Evolutionary conservation across 2,113 vertebrate species (phyloP).

Genomic region (Oreotrochilus melanogaster): DNA sequence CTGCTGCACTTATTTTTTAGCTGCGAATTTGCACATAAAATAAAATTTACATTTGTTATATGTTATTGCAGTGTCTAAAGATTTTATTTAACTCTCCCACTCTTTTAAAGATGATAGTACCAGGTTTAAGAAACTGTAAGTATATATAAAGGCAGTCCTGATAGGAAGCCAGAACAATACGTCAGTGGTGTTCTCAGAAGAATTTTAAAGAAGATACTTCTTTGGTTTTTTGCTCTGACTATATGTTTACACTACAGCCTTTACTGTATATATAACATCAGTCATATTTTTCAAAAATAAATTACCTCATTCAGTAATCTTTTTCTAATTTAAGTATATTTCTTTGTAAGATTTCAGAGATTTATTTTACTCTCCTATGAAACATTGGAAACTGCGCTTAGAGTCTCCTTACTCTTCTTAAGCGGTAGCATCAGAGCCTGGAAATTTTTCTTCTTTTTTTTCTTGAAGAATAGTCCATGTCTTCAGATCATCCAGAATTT

Average conservation of each 20-base stretch:
- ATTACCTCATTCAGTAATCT: not conserved
- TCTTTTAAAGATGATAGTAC: not conserved
- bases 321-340: not conserved
- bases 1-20: not conserved
- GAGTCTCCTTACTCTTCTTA: not conserved
- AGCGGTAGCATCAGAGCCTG: rapidly evolving
- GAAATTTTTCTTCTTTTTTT: not conserved
- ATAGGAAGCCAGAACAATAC: not conserved
- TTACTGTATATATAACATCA: not conserved
- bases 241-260: not conserved
- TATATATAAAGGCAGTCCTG: not conserved
- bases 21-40: not conserved
- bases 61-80: not conserved
- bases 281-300: not conserved
- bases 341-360: not conserved
- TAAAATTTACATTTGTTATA: not conserved
- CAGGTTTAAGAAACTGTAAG: not conserved
- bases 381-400: not conserved
- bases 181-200: not conserved
- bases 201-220: not conserved
- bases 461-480: not conserved
- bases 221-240: not conserved
- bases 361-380: not conserved
- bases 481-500: not conserved
- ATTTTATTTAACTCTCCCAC: not conserved